Base-by-base conservation (phyloP, 2,797 vertebrate species). In the Trematomus bernacchii region DNA sequence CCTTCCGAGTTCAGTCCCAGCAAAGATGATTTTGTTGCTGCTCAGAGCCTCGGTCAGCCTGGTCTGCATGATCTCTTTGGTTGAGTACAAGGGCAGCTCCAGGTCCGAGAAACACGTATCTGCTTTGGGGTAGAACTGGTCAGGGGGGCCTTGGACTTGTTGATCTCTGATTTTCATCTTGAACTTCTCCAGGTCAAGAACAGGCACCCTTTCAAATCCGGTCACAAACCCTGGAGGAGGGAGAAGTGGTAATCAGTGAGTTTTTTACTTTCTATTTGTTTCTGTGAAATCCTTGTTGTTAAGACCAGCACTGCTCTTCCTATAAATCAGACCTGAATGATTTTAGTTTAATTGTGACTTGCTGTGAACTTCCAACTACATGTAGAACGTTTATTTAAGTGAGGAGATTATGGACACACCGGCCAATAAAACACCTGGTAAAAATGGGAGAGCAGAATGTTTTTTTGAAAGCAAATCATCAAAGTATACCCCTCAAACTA, bases 151-250 rank as follows among this genome's bases (percentile, higher is more conserved):
- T 14, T 59, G 0, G 5, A 42, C 44, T 51, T n/a, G 1, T 6
- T 75, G 63, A 1, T 68, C 62, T 46, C 10, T 7, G 63, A 96
- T 82, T 12, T 0, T 86, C 88, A 96, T 91, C 58, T 53, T 83
- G 52, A 92, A 55, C 16, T 76, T 64, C 13, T 73, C 70, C 78
- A 94, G 77, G 7, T 85, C 87, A 66, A 85, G 74, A 30, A 91
- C 44, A 15, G 92, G 89, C 65, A 88, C 73, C 63, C 87, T 92
- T 51, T 94, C 90, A 64, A 80, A 95, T 72, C 94, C 94, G 42
- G 90, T 92, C 78, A 96, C 47, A 73, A 96, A 96, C 65, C 92
- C 82, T 87, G 18, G 9, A 13, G 43, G 10, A 15, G 42, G 52
- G n/a, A 40, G 19, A 21, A 19, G 10, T 40, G 10, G 46, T 51